Conservation (phyloP, 2,797 vertebrate genomes). For the Hirundo rustica region DNA sequence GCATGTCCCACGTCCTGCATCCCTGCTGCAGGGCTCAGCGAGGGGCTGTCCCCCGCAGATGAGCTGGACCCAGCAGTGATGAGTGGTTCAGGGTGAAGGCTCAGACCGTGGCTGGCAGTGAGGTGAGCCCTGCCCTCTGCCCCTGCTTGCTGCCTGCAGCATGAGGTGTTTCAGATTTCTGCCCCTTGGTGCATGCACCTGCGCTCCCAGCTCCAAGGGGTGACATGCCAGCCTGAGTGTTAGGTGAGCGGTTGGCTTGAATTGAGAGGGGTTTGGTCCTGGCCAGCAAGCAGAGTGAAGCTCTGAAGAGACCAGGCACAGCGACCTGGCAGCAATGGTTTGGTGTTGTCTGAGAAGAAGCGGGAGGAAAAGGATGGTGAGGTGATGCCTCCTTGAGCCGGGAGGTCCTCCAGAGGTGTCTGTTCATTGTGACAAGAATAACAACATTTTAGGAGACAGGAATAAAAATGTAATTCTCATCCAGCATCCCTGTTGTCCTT, state of each 20-base stretch:
- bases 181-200: background rate
- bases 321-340: background rate
- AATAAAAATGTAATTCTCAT: background rate
- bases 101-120: rapidly evolving
- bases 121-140: background rate
- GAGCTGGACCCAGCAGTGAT: background rate
- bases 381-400: background rate
- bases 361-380: background rate
- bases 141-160: background rate
- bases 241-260: background rate
- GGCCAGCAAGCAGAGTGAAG: background rate
- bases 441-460: background rate
- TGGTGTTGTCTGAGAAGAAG: background rate
- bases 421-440: background rate
- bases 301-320: background rate
- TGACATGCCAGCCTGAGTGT: rapidly evolving
- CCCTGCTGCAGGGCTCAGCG: rapidly evolving
- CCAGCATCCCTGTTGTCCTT: background rate
- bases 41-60: rapidly evolving
- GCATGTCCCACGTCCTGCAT: background rate
- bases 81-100: background rate
- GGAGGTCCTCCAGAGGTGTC: background rate
- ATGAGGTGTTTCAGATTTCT: background rate
- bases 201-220: background rate
- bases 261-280: background rate